phyloP scores from a whole-genome alignment of 1,140 invertebrate genomes.

The Pseudobourletiella spinata region DNA sequence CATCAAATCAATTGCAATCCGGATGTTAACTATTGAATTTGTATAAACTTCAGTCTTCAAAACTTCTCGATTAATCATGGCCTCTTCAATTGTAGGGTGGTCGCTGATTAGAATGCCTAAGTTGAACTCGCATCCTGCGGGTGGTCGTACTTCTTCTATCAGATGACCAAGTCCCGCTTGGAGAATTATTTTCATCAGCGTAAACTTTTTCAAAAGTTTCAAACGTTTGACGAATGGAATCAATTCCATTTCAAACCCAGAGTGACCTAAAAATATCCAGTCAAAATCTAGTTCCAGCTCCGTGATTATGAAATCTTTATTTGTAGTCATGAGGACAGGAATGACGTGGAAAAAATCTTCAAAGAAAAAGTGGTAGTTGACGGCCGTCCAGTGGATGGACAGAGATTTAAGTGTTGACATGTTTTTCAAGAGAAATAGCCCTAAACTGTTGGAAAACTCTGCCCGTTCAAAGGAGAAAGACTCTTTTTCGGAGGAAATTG shows the following conservation, averaged over 20 bases:
- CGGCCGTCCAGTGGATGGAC: constrained; percentile 8
- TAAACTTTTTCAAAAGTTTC: constrained; percentile 9
- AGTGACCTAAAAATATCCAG: constrained; percentile 18
- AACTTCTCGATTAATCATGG: neutral
- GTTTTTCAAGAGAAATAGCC: constrained; percentile 7
- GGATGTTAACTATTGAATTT: neutral
- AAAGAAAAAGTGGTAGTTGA: constrained; percentile 8
- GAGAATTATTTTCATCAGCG: constrained; percentile 20
- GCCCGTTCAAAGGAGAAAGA: constrained; percentile 6
- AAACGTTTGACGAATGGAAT: constrained; percentile 23
- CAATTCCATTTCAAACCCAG: constrained; percentile 9
- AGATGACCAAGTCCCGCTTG: neutral
- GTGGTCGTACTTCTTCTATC: neutral
- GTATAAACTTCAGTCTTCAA: constrained; percentile 2
- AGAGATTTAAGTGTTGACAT: constrained; percentile 6
- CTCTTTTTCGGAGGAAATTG: neutral
- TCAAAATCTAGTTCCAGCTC: constrained; percentile 22
- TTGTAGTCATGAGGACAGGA: neutral
- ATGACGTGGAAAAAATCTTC: constrained; percentile 11
- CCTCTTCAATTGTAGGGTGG: neutral
- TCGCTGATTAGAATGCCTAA: constrained; percentile 11
- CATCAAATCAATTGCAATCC: neutral
- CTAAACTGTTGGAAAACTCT: constrained; percentile 12
- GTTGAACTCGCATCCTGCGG: neutral
- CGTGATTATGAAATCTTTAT: neutral